These are phyloP conservation scores for Poecile montanus DNA, from an alignment of 2,797 vertebrate genomes.

Conservation along the genomic window DNA sequence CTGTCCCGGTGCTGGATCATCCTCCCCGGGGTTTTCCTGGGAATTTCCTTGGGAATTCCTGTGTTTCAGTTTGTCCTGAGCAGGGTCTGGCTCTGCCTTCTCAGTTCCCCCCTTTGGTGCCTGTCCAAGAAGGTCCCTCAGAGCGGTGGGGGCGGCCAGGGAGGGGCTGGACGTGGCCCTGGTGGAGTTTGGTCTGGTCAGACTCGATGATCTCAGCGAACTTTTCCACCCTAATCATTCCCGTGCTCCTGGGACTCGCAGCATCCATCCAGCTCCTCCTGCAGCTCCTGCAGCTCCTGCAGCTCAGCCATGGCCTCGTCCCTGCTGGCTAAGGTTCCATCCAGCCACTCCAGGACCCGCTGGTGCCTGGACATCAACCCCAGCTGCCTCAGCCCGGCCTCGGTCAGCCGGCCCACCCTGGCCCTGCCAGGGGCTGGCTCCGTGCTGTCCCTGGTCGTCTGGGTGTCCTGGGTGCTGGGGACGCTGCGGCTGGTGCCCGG, in stretches of 20 bases:
- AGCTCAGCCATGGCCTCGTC: rapidly evolving
- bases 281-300: not conserved
- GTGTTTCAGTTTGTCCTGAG: not conserved
- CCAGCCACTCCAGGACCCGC: not conserved
- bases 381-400: not conserved
- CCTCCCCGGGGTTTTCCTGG: not conserved
- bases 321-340: rapidly evolving
- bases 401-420: not conserved
- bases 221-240: rapidly evolving
- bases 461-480: rapidly evolving
- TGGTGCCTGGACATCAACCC: not conserved
- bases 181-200: rapidly evolving
- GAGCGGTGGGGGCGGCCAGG: rapidly evolving
- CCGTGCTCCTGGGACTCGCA: rapidly evolving
- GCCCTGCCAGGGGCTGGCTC: rapidly evolving
- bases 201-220: not conserved
- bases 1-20: too few species aligned
- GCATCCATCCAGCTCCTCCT: rapidly evolving
- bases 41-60: not conserved
- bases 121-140: not conserved
- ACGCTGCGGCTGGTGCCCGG: too few species aligned
- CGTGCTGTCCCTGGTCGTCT: rapidly evolving
- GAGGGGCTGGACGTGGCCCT: not conserved
- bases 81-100: not conserved
- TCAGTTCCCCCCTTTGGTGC: not conserved